Evolutionary conservation across 2,888 invertebrate species (phyloP).

Genomic region (Oligia strigilis): DNA sequence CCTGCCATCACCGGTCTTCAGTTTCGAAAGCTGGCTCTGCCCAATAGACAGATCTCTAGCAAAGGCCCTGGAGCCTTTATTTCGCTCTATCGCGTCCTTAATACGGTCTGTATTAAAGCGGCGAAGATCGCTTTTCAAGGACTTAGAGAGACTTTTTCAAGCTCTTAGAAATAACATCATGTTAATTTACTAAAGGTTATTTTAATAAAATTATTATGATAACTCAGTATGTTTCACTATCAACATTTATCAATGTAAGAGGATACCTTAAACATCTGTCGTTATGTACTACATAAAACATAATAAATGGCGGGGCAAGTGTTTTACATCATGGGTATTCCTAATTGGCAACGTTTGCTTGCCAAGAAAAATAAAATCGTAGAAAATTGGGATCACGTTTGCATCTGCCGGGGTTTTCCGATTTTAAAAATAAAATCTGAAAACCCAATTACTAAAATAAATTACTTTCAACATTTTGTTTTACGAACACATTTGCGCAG

Average conservation of each 20-base stretch:
- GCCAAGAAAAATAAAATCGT: not conserved
- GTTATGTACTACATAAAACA: not conserved
- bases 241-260: not conserved
- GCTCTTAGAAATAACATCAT: not conserved
- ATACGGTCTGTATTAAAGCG: no score
- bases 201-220: not conserved
- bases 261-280: conserved; percentile 19
- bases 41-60: no score
- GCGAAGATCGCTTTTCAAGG: no score
- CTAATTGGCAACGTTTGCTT: not conserved
- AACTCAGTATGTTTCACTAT: not conserved
- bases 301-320: not conserved
- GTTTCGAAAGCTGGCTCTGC: no score
- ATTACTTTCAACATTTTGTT: not conserved
- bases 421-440: not conserved
- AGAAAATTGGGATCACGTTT: not conserved
- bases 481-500: not conserved
- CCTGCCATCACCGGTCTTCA: no score
- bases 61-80: no score
- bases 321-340: not conserved
- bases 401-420: not conserved
- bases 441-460: not conserved
- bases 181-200: no score
- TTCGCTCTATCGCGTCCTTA: no score
- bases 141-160: no score